Evolutionary conservation across 2,888 invertebrate genomes (phyloP).

Genomic region (Ganaspis brasiliensis): DNA sequence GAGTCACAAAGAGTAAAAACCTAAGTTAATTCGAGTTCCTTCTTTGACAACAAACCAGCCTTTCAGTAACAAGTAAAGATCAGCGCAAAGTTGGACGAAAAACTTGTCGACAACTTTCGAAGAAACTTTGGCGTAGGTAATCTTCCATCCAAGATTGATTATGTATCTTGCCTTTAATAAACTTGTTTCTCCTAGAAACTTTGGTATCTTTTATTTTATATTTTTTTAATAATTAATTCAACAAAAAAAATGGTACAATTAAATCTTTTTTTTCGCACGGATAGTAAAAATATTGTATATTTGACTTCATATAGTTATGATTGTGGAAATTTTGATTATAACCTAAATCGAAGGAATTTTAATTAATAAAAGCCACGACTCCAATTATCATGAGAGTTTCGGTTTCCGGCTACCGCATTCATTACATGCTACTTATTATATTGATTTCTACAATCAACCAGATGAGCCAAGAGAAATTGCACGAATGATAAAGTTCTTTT

Average conservation of each 20-base stretch:
- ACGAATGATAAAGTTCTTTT: not conserved
- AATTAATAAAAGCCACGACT: constrained; percentile 1
- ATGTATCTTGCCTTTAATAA: not conserved
- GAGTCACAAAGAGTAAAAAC: constrained; percentile 30
- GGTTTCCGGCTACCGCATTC: constrained; percentile 16
- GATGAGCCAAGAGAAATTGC: not conserved
- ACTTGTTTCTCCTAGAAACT: not conserved
- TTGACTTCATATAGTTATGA: too few relatives aligned
- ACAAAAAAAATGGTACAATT: too few relatives aligned
- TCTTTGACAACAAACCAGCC: constrained; percentile 5
- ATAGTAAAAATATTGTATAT: too few relatives aligned
- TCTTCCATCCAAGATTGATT: not conserved
- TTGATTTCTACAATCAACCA: constrained; percentile 22
- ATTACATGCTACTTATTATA: constrained; percentile 16
- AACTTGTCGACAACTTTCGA: not conserved
- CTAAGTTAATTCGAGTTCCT: constrained; percentile 26
- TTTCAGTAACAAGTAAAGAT: not conserved
- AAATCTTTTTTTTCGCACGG: too few relatives aligned
- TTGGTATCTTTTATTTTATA: not conserved
- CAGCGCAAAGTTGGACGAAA: not conserved
- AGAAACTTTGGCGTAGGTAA: not conserved
- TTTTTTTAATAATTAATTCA: too few relatives aligned
- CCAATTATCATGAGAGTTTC: constrained; percentile 12
- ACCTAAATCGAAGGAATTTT: not conserved
- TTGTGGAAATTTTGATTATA: too few relatives aligned